Evolutionary conservation across 1,140 invertebrate genomes (phyloP), one percentile per base, ranked within the genome.

Genomic region (Pseudomyrmex gracilis): DNA sequence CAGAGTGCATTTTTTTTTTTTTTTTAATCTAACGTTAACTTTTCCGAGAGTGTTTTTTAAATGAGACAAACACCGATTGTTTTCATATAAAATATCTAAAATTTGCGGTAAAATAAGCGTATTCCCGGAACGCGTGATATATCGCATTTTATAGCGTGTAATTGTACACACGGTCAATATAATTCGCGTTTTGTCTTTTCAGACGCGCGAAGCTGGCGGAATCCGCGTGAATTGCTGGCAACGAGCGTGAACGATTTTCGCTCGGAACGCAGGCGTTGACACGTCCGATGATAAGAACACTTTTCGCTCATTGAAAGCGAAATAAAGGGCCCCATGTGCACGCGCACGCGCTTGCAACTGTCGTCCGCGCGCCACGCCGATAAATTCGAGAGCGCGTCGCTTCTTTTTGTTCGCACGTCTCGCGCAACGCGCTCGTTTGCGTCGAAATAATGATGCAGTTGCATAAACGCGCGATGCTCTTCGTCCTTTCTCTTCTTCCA

Each of bases 401-500:
- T 64, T 43, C 58, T 71, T 68, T 80, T 58, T 82, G 51, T 73
- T 45, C 51, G 12, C 1, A 2, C 15, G 20, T 17, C 53, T 7
- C 13, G 43, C 74, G 20, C 10, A 7, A 20, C 74, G 20, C 10
- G 8, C 55, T 34, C 66, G 76, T 80, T 80, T 60, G 60, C 22
- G 45, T 80, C 53, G 1, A 71, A 80, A 80, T 80, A 80, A 80
- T 60, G 76, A 71, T 58, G 34, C 55, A 34, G 53, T 78, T 58
- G 20, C 64, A 24, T 57, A 80, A 80, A 80, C 43, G 66, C 43
- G 0, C 22, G 45, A 12, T 20, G 15, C 20, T 58, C 24, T 47
- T 10, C 43, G 17, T n/a, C 10, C 34, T 34, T 34, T n/a, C n/a
- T n/a, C n/a, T n/a, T n/a, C n/a, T n/a, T n/a, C n/a, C n/a, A n/a